Evolutionary conservation across 2,888 invertebrate species (phyloP).

Genomic region (Reticulitermes lucifugus): DNA sequence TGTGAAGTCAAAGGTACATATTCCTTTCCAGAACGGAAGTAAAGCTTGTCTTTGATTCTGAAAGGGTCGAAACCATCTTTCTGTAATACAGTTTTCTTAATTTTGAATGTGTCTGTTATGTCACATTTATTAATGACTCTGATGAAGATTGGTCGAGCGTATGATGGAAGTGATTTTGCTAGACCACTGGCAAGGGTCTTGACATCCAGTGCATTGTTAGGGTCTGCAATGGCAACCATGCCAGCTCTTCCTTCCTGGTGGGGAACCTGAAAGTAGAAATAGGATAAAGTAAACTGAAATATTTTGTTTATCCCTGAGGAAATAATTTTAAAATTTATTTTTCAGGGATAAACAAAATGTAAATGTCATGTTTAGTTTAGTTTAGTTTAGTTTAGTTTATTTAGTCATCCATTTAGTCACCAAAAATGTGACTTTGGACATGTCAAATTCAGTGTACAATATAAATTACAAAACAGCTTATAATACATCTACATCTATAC

Average conservation of each 20-base stretch:
- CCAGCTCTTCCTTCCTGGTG: constrained; percentile 89
- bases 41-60: constrained; percentile 69
- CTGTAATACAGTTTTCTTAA: constrained; percentile 89
- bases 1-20: constrained; percentile 63
- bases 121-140: constrained; percentile 83
- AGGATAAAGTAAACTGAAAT: too few species aligned
- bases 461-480: too few species aligned
- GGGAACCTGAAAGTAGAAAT: constrained; percentile 70
- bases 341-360: too few species aligned
- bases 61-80: constrained; percentile 85
- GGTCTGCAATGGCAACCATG: constrained; percentile 91
- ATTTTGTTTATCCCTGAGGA: too few species aligned
- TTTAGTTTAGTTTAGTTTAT: too few species aligned
- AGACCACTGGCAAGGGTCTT: constrained; percentile 72
- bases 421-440: too few species aligned
- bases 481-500: too few species aligned
- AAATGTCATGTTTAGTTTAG: too few species aligned
- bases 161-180: constrained; percentile 80
- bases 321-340: too few species aligned
- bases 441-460: too few species aligned
- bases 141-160: constrained; percentile 91
- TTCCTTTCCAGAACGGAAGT: constrained; percentile 63
- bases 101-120: constrained; percentile 87
- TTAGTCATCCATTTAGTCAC: too few species aligned
- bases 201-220: constrained; percentile 71